Evolutionary conservation across 2,113 vertebrate genomes (phyloP).

Genomic region (Nymphicus hollandicus): DNA sequence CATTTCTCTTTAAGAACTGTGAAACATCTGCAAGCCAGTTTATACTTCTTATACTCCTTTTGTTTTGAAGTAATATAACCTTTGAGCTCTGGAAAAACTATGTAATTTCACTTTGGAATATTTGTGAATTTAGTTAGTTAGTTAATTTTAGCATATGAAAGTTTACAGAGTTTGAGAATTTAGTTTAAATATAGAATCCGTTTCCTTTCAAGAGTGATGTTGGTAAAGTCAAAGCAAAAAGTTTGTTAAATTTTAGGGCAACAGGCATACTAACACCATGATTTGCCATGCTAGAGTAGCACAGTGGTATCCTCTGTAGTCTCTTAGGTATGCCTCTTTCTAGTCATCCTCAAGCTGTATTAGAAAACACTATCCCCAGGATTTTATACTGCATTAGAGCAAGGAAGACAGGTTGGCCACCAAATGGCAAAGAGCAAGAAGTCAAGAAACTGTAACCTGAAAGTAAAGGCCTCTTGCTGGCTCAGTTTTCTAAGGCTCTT

Average conservation of each 20-base stretch:
- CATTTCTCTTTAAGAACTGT: not conserved
- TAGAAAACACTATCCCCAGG: not conserved
- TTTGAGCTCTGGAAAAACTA: not conserved
- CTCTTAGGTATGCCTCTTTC: not conserved
- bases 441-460: not conserved
- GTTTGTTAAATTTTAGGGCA: not conserved
- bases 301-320: not conserved
- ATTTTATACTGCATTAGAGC: not conserved
- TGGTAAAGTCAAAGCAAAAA: not conserved
- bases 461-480: not conserved
- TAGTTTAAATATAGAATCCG: not conserved
- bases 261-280: not conserved
- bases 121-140: not conserved
- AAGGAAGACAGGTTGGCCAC: not conserved
- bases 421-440: not conserved
- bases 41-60: not conserved
- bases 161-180: not conserved
- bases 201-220: not conserved
- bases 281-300: not conserved
- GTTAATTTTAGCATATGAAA: not conserved
- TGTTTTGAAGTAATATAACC: not conserved
- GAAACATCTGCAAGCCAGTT: not conserved
- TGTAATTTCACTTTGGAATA: not conserved
- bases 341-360: not conserved
- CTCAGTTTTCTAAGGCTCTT: not conserved